These are phyloP conservation scores for Cydia amplana DNA, from an alignment of 1,140 invertebrate genomes.

Conservation along the genomic window DNA sequence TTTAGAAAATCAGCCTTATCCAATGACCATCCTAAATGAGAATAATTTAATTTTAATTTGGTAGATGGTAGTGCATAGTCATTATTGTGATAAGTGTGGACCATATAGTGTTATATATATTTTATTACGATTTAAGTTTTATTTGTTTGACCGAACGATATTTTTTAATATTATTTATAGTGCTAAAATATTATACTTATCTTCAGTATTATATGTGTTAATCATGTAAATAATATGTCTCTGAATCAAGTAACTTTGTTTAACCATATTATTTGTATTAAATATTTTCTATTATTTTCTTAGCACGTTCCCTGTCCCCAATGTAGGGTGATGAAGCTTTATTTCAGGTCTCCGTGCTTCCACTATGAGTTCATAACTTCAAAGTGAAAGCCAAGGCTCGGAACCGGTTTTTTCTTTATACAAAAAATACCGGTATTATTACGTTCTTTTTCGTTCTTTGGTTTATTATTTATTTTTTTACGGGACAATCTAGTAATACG, in stretches of 20 bases:
- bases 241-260: not conserved
- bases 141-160: constrained; percentile 11
- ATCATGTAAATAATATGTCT: constrained; percentile 2
- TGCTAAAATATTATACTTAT: not conserved
- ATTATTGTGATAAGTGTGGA: constrained; percentile 22
- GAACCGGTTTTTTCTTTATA: too few relatives aligned
- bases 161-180: constrained; percentile 15
- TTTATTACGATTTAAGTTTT: constrained; percentile 22
- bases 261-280: not conserved
- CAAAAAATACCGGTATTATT: too few relatives aligned
- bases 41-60: not conserved
- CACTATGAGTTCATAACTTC: too few relatives aligned
- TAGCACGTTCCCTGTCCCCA: too few relatives aligned
- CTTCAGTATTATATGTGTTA: constrained; percentile 14
- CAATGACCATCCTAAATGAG: not conserved
- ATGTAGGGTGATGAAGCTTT: too few relatives aligned
- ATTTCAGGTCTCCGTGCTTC: too few relatives aligned
- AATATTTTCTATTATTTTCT: not conserved
- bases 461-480: too few relatives aligned
- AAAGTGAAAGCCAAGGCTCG: too few relatives aligned
- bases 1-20: constrained; percentile 3
- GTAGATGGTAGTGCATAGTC: constrained; percentile 11
- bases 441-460: too few relatives aligned
- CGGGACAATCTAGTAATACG: too few relatives aligned
- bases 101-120: constrained; percentile 14